Evolutionary conservation across 2,888 invertebrate genomes (phyloP), one percentile per base, ranked within the genome.

Genomic region (Lissocephala sabroskyi): DNA sequence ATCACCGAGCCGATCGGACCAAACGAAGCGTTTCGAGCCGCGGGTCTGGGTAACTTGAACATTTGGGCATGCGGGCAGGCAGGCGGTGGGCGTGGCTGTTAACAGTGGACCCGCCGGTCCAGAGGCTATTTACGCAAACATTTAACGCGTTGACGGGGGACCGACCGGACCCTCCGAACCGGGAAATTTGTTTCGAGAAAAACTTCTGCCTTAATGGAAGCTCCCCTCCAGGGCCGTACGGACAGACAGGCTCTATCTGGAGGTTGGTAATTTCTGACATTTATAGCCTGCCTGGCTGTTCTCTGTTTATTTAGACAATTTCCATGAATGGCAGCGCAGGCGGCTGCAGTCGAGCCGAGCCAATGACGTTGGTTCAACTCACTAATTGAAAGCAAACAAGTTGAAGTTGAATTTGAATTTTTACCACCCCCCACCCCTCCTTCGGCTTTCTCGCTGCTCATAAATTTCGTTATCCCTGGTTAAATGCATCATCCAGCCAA

Each of bases 301-400:
- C 26, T 35, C 33, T 47, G 63, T 70, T 68, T 67, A 65, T 73
- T 67, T 67, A 67, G 68, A 67, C 49, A 54, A 62, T 67, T 73
- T 55, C 54, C 50, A 63, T 67, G 64, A 67, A 61, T 63, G 56
- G 48, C 26, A 29, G 47, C 42, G 41, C 41, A 35, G 33, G 49
- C 40, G 49, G 51, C 51, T n/a, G n/a, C n/a, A n/a, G n/a, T n/a
- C n/a, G n/a, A n/a, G n/a, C n/a, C n/a, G n/a, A n/a, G n/a, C 50
- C 36, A 50, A 44, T 41, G 42, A 33, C 39, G 42, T 13, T 67
- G 67, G 49, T 56, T 67, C 52, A 59, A 68, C 62, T n/a, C n/a
- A 62, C 76, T 70, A 76, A 70, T 70, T 70, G 74, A 68, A 68
- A 54, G 76, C 76, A 68, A 68, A 70, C 76, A 70, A 73, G 46